Conservation (phyloP, 2,113 vertebrate genomes). For the Neogale vison region DNA sequence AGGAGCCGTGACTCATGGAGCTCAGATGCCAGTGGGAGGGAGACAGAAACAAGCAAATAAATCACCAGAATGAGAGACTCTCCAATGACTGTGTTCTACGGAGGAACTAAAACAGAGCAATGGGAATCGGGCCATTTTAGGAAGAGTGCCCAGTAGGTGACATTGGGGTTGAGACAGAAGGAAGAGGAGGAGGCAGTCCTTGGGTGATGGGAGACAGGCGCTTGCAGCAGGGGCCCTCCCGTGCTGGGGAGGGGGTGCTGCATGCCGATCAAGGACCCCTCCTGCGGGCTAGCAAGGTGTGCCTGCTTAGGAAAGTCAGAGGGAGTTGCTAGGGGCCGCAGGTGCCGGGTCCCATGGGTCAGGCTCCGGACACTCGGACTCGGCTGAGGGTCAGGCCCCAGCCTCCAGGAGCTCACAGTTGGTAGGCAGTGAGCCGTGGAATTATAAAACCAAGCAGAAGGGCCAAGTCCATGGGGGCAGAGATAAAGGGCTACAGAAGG, state of each 20-base stretch:
- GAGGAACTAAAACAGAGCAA: background rate
- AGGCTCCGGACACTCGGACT: background rate
- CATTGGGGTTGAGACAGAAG: background rate
- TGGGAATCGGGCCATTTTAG: background rate
- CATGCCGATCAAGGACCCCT: background rate
- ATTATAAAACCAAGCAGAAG: background rate
- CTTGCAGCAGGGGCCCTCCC: background rate
- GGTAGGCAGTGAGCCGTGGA: background rate
- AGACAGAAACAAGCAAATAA: background rate
- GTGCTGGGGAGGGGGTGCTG: fast-evolving
- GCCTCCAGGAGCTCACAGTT: background rate
- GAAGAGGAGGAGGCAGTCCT: fast-evolving
- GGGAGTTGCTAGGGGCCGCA: background rate
- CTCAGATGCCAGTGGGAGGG: background rate
- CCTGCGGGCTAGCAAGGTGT: background rate
- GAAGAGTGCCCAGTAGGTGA: background rate
- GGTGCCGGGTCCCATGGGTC: background rate
- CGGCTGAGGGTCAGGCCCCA: background rate
- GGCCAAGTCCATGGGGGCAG: background rate
- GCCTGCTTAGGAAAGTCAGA: background rate
- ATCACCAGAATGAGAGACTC: background rate
- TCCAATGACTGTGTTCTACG: background rate
- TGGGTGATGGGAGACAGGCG: background rate
- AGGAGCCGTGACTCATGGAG: background rate
- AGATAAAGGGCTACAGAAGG: background rate